Conservation (phyloP, 2,113 vertebrate species). For the Ctenomys sociabilis region DNA sequence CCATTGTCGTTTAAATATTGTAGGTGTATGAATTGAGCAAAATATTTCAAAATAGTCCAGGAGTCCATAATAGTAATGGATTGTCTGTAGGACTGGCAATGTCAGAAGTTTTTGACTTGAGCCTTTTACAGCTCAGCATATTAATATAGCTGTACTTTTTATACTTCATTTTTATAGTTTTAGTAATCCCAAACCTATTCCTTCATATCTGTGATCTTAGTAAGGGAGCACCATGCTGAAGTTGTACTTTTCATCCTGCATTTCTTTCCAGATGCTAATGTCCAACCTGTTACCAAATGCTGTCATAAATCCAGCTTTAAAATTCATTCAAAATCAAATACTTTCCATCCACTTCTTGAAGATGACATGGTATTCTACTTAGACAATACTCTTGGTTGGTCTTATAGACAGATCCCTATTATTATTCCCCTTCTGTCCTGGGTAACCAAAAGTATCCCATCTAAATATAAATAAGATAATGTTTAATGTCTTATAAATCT, state of each 20-base stretch:
- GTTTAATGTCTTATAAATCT: background rate
- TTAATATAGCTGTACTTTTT: no score
- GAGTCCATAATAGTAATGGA: no score
- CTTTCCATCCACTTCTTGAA: background rate
- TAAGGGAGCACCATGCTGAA: background rate
- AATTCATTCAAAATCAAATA: background rate
- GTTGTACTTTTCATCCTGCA: background rate
- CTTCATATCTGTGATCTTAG: background rate
- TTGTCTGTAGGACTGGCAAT: no score
- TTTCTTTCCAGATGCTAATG: background rate
- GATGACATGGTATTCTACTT: background rate
- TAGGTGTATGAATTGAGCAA: no score
- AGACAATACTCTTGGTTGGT: background rate
- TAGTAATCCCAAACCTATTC: no score
- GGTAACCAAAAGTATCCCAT: background rate
- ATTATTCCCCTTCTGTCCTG: background rate
- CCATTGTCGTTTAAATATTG: no score
- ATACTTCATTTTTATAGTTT: no score
- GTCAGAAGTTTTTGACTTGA: no score
- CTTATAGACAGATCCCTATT: background rate
- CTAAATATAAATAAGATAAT: background rate
- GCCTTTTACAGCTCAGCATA: no score
- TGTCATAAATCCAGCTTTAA: background rate
- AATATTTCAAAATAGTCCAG: no score
- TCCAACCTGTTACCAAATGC: background rate